A percentile compares a stretch with the other conserved stretches of the same genome.
Conservation (phyloP, 2,113 vertebrate genomes). For the Psophia crepitans region DNA sequence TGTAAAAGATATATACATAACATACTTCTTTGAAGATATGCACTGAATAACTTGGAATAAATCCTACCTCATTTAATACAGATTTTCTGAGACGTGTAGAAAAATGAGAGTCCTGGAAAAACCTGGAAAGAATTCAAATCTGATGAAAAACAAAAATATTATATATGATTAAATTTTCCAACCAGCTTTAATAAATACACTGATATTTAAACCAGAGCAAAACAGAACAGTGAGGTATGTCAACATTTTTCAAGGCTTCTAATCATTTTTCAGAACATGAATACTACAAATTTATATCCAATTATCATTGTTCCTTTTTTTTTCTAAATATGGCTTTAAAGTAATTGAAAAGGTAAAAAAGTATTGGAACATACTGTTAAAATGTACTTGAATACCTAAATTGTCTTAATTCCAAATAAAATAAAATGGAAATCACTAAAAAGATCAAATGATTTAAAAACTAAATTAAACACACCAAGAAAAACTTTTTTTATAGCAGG, state of each 20-base stretch:
- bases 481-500: not conserved
- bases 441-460: not conserved
- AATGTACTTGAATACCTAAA: not conserved
- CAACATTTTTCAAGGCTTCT: slow-evolving; percentile 41
- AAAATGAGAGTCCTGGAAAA: slow-evolving; percentile 54
- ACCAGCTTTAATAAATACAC: slow-evolving; percentile 43
- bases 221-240: slow-evolving; percentile 27
- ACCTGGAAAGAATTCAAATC: slow-evolving; percentile 59
- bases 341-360: not conserved
- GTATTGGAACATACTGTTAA: not conserved
- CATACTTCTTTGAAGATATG: slow-evolving; percentile 53
- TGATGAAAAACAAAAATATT: slow-evolving; percentile 62
- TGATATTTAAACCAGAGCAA: slow-evolving; percentile 57
- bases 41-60: slow-evolving; percentile 52
- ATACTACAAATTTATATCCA: not conserved
- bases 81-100: slow-evolving; percentile 51
- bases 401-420: not conserved
- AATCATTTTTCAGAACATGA: not conserved
- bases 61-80: slow-evolving; percentile 62
- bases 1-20: slow-evolving; percentile 38
- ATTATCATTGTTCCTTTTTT: not conserved
- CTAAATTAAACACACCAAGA: not conserved
- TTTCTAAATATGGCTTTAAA: not conserved
- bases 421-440: not conserved
- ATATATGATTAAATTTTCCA: slow-evolving; percentile 56